Evolutionary conservation across 1,140 invertebrate genomes (phyloP), one percentile per base, ranked within the genome.

Genomic region (Drosophila nebulosa): DNA sequence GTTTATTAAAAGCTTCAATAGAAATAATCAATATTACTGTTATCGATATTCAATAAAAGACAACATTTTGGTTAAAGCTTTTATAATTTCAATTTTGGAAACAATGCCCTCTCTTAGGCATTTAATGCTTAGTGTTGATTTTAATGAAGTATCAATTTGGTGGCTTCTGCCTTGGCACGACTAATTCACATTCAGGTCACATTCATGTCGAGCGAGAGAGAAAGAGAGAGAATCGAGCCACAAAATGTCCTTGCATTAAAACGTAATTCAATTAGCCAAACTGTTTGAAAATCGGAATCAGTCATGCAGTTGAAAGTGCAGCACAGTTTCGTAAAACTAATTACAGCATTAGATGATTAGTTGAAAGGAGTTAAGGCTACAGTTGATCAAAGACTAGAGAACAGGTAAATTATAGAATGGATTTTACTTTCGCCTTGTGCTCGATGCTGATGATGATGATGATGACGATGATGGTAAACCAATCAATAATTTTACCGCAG

Each of bases 401-500:
- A 32, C 2, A 18, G 7, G 3, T 18, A 18, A 30, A 30, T 55
- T 32, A 16, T 55, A 30, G 26, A 7, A 55, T 30, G 51, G n/a
- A 27, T 53, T 53, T 27, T 16, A 22, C 14, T 27, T 16, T 16
- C 6, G 51, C 14, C 14, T 53, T 27, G 24, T 16, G 36, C n/a
- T 14, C 16, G 14, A 53, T 16, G 14, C 26, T 26, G n/a, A 53
- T 30, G 27, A 27, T 7, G 26, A 27, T 27, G 26, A 7, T n/a
- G 26, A 27, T 6, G 26, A 9, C 1, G 27, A 9, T 9, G 27
- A 9, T 30, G 14, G 7, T 32, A 67, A 67, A 50, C 12, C 30
- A 77, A 80, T 84, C 80, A 69, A 84, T 86, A 84, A 86, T 70
- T 69, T 59, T 32, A 64, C 58, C 51, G 53, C 14, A 39, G 59